Base-by-base conservation (phyloP, 2,888 invertebrate genomes). In the Andrena bucephala region DNA sequence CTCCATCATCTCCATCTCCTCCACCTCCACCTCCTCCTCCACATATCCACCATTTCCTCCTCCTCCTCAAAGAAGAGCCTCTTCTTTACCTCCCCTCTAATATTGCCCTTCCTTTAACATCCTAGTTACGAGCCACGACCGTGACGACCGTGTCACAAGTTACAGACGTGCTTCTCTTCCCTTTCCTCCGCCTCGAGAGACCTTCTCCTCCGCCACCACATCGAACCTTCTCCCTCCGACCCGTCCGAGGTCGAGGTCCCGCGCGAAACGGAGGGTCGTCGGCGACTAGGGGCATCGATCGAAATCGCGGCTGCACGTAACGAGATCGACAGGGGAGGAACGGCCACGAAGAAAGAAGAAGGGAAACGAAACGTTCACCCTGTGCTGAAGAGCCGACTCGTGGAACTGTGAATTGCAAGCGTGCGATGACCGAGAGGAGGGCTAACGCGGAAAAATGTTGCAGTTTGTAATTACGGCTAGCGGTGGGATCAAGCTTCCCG, bases 61-160 rank as follows among this genome's bases (percentile, higher is more conserved):
- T 54, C 27, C 57, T 7, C 27, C 50, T 27, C 2, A 20, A 24
- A 20, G 2, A 57, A 31, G 10, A 31, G 57, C 83, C 83, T 79
- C 84, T 73, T 42, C 27, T 31, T 52, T 57, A 60, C 52, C 10
- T 52, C 42, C 42, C 52, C 24, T 27, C 62, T 54, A 54, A 57
- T 57, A 10, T 57, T 3, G 27, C 57, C 52, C 2, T 20, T 81
- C 69, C 70, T 63, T 72, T 62, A 71, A 63, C 70, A 24, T 67
- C 66, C 70, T 60, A 66, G 42, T 74, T 65, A 65, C 68, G 20
- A 79, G 52, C 71, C 66, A 78, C 71, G 79, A 59, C 77, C 65
- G 57, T 63, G 71, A 57, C 63, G 71, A 71, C 36, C 42, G 13
- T 69, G 62, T 70, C 66, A 24, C 70, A 42, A 50, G 60, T 79